These are phyloP conservation scores for Ptilonorhynchus violaceus DNA, from an alignment of 2,113 vertebrate genomes.

Conservation along the genomic window DNA sequence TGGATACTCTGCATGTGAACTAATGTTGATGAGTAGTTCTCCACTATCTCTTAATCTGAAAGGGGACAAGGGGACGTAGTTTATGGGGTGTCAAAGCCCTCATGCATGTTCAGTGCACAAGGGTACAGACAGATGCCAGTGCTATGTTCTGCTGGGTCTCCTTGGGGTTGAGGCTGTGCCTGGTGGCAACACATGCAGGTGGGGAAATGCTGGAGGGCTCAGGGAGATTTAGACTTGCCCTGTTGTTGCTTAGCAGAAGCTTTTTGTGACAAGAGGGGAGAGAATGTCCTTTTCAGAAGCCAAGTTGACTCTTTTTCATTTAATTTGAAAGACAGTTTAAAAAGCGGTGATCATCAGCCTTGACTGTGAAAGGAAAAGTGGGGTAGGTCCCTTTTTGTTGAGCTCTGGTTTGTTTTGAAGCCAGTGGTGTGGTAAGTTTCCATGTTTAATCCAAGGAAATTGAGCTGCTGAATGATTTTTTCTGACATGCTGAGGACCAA, in stretches of 20 bases:
- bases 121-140: background rate
- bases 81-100: background rate
- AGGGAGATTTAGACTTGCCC: background rate
- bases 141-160: background rate
- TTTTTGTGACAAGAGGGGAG: background rate
- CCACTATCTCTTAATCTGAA: background rate
- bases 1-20: background rate
- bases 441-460: background rate
- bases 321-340: background rate
- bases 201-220: background rate
- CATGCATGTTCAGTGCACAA: background rate
- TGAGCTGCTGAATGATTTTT: background rate
- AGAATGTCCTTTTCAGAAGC: background rate
- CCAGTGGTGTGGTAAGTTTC: background rate
- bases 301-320: background rate
- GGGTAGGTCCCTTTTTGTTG: background rate
- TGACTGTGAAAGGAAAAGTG: background rate
- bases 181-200: background rate
- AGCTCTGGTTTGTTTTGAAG: background rate
- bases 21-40: background rate
- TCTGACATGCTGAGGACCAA: background rate
- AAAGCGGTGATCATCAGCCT: background rate
- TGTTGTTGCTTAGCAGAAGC: background rate
- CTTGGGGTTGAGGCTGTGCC: accelerated
- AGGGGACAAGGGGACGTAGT: accelerated